Evolutionary conservation across 2,888 invertebrate species (phyloP).

Genomic region (Cephus pygmeus): DNA sequence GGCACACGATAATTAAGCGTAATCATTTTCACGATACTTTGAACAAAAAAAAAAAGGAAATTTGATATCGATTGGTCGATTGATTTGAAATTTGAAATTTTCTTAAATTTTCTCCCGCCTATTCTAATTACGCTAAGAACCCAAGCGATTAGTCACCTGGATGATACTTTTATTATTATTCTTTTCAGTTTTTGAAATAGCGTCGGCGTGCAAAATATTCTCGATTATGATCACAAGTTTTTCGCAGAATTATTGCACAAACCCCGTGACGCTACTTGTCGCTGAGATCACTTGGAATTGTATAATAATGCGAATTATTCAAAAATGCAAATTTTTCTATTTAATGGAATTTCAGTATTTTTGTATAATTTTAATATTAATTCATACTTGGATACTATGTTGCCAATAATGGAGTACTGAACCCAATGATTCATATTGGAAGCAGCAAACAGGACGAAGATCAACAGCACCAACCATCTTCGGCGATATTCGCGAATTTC

Average conservation of each 20-base stretch:
- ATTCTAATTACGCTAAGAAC: background rate
- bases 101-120: too few relatives aligned
- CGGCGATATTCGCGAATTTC: slow-evolving; percentile 40
- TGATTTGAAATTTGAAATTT: background rate
- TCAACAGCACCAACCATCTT: slow-evolving; percentile 67
- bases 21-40: background rate
- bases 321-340: background rate
- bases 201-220: background rate
- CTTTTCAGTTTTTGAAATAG: background rate
- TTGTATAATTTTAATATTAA: slow-evolving; percentile 47
- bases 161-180: background rate
- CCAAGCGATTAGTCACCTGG: background rate
- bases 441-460: slow-evolving; percentile 68
- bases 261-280: background rate
- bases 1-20: background rate
- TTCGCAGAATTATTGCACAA: background rate
- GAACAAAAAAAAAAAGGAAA: background rate
- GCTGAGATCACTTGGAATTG: background rate
- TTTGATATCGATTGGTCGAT: background rate
- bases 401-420: slow-evolving; percentile 71
- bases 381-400: slow-evolving; percentile 65
- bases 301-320: background rate
- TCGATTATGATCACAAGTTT: background rate
- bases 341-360: background rate
- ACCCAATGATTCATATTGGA: slow-evolving; percentile 74